Conservation (phyloP, 2,888 invertebrate genomes). For the Phrixothrix hirtus region DNA sequence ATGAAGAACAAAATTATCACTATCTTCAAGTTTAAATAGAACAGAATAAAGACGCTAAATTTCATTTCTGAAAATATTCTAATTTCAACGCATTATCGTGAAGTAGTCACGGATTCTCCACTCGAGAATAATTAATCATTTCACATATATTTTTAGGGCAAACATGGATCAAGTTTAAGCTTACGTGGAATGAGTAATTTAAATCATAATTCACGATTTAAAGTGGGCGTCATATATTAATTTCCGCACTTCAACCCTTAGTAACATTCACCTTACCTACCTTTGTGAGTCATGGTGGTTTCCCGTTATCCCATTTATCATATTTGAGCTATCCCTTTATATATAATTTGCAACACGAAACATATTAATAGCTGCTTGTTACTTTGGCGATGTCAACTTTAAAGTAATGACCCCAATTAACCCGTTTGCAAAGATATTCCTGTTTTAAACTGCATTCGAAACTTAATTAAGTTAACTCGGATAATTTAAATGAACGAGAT, state of each 20-base stretch:
- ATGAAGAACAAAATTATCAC: too few relatives aligned
- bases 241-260: constrained; percentile 29
- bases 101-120: too few relatives aligned
- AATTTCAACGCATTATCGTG: too few relatives aligned
- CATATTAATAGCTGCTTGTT: constrained; percentile 21
- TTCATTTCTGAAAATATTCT: too few relatives aligned
- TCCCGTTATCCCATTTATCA: constrained; percentile 19
- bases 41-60: too few relatives aligned
- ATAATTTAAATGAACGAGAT: too few relatives aligned
- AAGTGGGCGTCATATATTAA: constrained; percentile 26
- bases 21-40: too few relatives aligned
- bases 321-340: constrained; percentile 14
- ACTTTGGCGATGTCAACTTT: constrained; percentile 11
- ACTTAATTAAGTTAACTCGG: too few relatives aligned
- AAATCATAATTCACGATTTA: constrained; percentile 9
- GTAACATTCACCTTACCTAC: constrained; percentile 27
- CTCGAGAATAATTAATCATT: too few relatives aligned
- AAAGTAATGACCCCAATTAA: not conserved
- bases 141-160: not conserved
- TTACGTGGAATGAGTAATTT: not conserved
- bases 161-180: too few relatives aligned
- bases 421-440: not conserved
- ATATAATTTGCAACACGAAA: constrained; percentile 21
- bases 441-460: too few relatives aligned
- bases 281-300: constrained; percentile 24